These are phyloP conservation scores for Drosophila persimilis DNA, from an alignment of 1,140 invertebrate genomes.

Conservation along the genomic window DNA sequence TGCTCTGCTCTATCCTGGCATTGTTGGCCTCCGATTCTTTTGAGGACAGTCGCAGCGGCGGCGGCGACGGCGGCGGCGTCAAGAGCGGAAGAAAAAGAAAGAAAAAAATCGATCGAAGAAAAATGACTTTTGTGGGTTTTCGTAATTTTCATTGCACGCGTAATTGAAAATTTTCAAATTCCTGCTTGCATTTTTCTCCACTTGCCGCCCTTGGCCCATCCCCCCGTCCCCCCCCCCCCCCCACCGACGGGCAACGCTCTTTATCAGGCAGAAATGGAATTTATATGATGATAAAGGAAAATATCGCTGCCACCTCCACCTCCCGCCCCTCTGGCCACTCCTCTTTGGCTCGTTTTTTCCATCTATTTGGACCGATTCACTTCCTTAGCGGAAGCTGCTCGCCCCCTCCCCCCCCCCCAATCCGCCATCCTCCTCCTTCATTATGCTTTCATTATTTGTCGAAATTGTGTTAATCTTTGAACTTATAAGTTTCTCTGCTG, in stretches of 20 bases:
- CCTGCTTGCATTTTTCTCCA: constrained; percentile 73
- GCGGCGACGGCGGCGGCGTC: neutral
- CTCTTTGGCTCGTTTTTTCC: constrained; percentile 21
- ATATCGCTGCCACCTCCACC: constrained; percentile 34
- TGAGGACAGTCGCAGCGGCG: constrained; percentile 45
- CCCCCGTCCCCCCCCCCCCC: neutral
- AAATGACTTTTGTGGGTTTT: constrained; percentile 82
- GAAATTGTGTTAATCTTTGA: constrained; percentile 80
- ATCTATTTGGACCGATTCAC: constrained; percentile 27
- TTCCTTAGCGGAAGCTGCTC: constrained; percentile 22
- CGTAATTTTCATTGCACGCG: constrained; percentile 81
- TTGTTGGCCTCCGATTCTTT: constrained; percentile 75
- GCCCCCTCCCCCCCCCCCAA: constrained; percentile 12
- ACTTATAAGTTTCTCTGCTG: constrained; percentile 45
- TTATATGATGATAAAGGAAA: constrained; percentile 79
- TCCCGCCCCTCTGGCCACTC: neutral
- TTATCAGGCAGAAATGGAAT: constrained; percentile 67
- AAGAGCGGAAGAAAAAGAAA: constrained; percentile 51
- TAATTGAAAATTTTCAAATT: constrained; percentile 82
- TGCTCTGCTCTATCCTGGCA: constrained; percentile 36
- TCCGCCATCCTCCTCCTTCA: constrained; percentile 36
- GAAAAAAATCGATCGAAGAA: constrained; percentile 79
- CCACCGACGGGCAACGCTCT: neutral
- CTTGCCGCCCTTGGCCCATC: neutral
- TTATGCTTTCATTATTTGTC: constrained; percentile 78